phyloP scores from a whole-genome alignment of 2,888 invertebrate species.

The Amblyjoppa fuscipennis region DNA sequence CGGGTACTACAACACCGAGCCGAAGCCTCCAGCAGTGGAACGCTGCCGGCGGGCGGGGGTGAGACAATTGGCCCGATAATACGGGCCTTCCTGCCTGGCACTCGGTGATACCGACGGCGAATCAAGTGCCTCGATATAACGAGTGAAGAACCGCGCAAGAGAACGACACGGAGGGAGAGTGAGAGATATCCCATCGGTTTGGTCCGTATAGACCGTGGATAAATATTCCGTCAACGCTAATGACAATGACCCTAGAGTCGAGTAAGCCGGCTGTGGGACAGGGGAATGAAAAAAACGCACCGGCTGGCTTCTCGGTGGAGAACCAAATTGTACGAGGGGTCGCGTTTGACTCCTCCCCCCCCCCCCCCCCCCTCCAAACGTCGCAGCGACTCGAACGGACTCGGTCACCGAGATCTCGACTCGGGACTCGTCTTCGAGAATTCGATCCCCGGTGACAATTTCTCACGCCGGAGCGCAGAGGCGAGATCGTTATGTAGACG shows the following conservation, averaged over 20 bases:
- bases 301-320: too few species aligned
- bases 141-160: slow-evolving; percentile 69
- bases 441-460: not conserved
- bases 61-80: slow-evolving; percentile 85
- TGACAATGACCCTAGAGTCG: slow-evolving; percentile 76
- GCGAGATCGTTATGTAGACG: not conserved
- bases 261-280: not conserved
- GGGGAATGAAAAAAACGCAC: too few species aligned
- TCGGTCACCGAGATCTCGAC: not conserved
- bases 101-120: slow-evolving; percentile 84
- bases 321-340: too few species aligned
- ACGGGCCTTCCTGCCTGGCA: slow-evolving; percentile 85
- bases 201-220: slow-evolving; percentile 72
- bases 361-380: too few species aligned
- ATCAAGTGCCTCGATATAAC: slow-evolving; percentile 80
- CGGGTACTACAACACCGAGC: slow-evolving; percentile 27
- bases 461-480: slow-evolving; percentile 9
- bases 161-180: slow-evolving; percentile 66
- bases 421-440: not conserved
- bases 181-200: slow-evolving; percentile 73
- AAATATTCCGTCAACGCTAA: slow-evolving; percentile 67
- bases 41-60: slow-evolving; percentile 77
- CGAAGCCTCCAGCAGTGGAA: slow-evolving; percentile 9
- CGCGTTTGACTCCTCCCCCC: too few species aligned
- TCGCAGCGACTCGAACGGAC: not conserved